Conservation (phyloP, 2,888 invertebrate genomes). For the Cephus spinipes region DNA sequence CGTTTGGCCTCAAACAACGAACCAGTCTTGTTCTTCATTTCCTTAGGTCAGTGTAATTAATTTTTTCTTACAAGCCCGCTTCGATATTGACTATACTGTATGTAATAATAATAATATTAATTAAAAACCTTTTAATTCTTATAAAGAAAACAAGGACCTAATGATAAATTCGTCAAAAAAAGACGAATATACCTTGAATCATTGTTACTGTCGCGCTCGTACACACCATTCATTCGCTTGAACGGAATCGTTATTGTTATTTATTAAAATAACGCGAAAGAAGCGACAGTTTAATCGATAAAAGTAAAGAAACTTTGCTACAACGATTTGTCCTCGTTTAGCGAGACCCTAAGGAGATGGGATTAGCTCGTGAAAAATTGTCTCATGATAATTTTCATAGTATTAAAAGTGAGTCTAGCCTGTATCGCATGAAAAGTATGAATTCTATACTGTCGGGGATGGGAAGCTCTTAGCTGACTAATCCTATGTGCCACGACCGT, state of each 20-base stretch:
- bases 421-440: conserved; percentile 20
- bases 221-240: no score
- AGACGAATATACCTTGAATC: background rate
- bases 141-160: background rate
- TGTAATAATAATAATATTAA: background rate
- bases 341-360: background rate
- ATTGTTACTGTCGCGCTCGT: no score
- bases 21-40: background rate
- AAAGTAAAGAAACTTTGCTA: background rate
- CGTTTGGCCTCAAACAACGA: background rate
- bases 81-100: background rate
- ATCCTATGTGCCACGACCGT: conserved; percentile 33
- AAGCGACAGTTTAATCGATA: background rate
- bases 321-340: background rate
- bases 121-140: background rate
- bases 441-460: conserved; percentile 18
- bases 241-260: no score
- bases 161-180: background rate
- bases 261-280: background rate
- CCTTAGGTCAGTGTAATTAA: background rate
- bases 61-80: background rate
- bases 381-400: background rate
- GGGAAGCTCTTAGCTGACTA: conserved; percentile 38
- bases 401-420: conserved; percentile 15
- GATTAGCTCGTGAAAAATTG: background rate